Evolutionary conservation across 2,888 invertebrate species (phyloP).

Genomic region (Crossocerus cetratus): DNA sequence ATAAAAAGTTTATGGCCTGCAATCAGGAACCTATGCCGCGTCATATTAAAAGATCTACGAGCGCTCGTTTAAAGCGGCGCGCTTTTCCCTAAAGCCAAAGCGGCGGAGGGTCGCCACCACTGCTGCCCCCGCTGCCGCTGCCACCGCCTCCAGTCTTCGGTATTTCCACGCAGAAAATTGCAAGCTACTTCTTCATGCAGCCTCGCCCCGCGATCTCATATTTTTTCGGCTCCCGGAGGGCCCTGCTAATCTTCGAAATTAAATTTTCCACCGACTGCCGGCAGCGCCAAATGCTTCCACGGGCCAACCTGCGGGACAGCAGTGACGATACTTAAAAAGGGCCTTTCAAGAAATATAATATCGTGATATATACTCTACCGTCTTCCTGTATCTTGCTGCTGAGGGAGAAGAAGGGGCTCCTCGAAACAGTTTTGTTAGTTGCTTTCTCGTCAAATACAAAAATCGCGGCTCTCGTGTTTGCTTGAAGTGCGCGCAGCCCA

Average conservation of each 20-base stretch:
- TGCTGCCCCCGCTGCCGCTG: too few relatives aligned
- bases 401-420: too few relatives aligned
- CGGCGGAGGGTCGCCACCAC: background rate
- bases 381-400: too few relatives aligned
- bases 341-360: constrained; percentile 20
- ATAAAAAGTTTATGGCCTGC: constrained; percentile 62
- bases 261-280: constrained; percentile 40
- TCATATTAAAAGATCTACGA: constrained; percentile 61
- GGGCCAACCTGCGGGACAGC: background rate
- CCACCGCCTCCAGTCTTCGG: constrained; percentile 13
- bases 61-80: constrained; percentile 38
- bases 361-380: background rate
- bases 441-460: too few relatives aligned
- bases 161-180: constrained; percentile 41
- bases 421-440: too few relatives aligned
- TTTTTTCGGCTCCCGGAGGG: constrained; percentile 23
- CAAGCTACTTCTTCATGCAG: constrained; percentile 21
- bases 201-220: constrained; percentile 26
- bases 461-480: too few relatives aligned
- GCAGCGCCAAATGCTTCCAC: too few relatives aligned
- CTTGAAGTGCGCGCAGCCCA: too few relatives aligned
- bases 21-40: constrained; percentile 62
- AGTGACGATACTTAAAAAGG: constrained; percentile 12
- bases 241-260: constrained; percentile 37
- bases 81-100: constrained; percentile 19